Evolutionary conservation across 2,888 invertebrate genomes (phyloP), one percentile per base, ranked within the genome.

Genomic region (Abrostola tripartita): DNA sequence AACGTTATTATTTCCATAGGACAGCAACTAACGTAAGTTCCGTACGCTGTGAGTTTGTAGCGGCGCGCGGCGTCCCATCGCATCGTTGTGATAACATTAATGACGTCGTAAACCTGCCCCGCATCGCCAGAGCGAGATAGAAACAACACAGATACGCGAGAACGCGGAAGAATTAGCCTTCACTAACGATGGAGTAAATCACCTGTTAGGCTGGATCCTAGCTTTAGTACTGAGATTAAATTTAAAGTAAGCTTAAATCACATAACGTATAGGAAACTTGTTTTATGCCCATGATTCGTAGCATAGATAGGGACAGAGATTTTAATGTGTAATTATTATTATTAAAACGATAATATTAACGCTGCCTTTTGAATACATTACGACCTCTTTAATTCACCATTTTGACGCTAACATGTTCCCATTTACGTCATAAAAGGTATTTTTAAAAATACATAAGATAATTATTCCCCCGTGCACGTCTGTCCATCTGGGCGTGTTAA

Each of bases 131-230:
- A 88, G 82, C 61, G 85, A 87, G 88, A 87, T 85, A 88, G 88
- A 84, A 86, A 83, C 76, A 85, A 79, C 78, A 75, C 79, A 84
- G 89, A 88, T 88, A 90, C 82, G 82, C 82, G 76, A 88, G 92
- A 92, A 93, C 89, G 93, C 93, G 93, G 93, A 92, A 92, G 93
- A 92, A 92, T 92, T 92, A 92, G 90, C 88, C 77, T 78, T 80
- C 83, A 79, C 89, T 91, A 92, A 92, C 92, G 90, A 90, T 81
- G 88, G 81, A 89, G 91, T 93, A 93, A 92, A 92, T 93, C 91
- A 92, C 92, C 85, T 87, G 89, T 82, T 85, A 84, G 84, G 79
- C 81, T 84, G 81, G 82, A 80, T 81, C 84, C 84, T 83, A 86
- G 67, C 83, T 85, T 87, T 85, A 86, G 81, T 84, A 75, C 79